A percentile compares a stretch with the other conserved stretches of the same genome.
Evolutionary conservation across 2,888 invertebrate species (phyloP).

Genomic region (Plagodis pulveraria): DNA sequence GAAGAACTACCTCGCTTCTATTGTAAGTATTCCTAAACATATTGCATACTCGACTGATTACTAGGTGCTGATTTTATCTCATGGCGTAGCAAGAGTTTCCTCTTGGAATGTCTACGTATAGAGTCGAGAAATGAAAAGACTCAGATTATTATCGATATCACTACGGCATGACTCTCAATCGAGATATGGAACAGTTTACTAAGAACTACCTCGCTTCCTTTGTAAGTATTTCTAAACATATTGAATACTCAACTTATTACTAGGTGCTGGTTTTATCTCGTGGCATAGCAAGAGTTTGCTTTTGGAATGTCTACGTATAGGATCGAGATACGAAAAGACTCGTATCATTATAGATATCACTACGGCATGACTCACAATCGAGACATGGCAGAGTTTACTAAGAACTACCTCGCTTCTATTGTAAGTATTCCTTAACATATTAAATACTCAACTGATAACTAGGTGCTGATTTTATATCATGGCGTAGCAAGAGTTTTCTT

Average conservation of each 20-base stretch:
- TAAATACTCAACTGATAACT: no score
- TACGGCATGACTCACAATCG: slow-evolving; percentile 93
- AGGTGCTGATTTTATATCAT: no score
- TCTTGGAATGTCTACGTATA: no score
- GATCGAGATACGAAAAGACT: slow-evolving; percentile 91
- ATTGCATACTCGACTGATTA: background rate
- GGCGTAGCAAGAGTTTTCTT: slow-evolving; percentile 87
- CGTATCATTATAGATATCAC: slow-evolving; percentile 95
- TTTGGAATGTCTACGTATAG: no score
- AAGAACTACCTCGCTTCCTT: slow-evolving; percentile 91
- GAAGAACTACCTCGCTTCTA: slow-evolving; percentile 90
- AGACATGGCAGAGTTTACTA: slow-evolving; percentile 94
- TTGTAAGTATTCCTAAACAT: slow-evolving; percentile 32
- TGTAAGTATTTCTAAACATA: background rate
- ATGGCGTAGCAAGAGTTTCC: slow-evolving; percentile 87
- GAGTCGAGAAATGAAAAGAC: slow-evolving; percentile 91
- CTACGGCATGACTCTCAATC: slow-evolving; percentile 92
- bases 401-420: slow-evolving; percentile 90
- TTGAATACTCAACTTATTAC: background rate
- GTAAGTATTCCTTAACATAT: background rate
- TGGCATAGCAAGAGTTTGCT: slow-evolving; percentile 87
- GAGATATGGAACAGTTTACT: slow-evolving; percentile 94
- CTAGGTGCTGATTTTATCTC: no score
- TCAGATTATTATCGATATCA: slow-evolving; percentile 95
- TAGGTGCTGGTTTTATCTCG: no score